Evolutionary conservation across 1,140 invertebrate genomes (phyloP).

Genomic region (Drosophila sp.): DNA sequence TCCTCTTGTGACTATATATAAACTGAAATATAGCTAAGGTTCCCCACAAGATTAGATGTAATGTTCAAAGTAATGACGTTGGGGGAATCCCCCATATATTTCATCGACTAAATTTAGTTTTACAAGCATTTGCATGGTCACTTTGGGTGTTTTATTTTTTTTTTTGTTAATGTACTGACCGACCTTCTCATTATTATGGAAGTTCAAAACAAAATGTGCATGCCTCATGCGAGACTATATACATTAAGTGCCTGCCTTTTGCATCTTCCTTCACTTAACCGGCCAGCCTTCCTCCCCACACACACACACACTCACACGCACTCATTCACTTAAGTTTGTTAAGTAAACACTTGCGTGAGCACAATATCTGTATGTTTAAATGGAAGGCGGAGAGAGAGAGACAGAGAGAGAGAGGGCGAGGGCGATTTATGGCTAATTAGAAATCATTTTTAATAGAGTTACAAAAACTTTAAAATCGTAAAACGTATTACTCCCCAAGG

Average conservation of each 20-base stretch:
- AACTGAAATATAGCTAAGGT: not conserved
- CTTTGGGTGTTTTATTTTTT: not conserved
- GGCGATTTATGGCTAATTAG: slow-evolving; percentile 62
- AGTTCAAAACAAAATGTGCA: not conserved
- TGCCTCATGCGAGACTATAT: not conserved
- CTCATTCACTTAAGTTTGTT: slow-evolving; percentile 4
- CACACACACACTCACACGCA: not conserved
- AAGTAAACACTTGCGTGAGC: slow-evolving; percentile 7
- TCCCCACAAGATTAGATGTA: slow-evolving; percentile 27
- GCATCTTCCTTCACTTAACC: not conserved
- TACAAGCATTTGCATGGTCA: too few relatives aligned
- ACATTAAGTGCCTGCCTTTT: not conserved
- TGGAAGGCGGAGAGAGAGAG: not conserved
- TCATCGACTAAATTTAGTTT: too few relatives aligned
- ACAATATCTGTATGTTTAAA: not conserved
- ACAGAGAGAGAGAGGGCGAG: not conserved
- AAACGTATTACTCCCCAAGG: slow-evolving; percentile 14
- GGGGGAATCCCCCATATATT: too few relatives aligned
- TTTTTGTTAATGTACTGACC: not conserved
- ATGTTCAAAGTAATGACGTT: slow-evolving; percentile 15
- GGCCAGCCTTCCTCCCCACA: not conserved
- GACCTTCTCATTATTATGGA: not conserved
- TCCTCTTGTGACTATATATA: not conserved
- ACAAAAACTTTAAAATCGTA: slow-evolving; percentile 34
- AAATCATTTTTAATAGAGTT: slow-evolving; percentile 59